Conservation (phyloP, 1,140 invertebrate species). For the Episyrphus balteatus region DNA sequence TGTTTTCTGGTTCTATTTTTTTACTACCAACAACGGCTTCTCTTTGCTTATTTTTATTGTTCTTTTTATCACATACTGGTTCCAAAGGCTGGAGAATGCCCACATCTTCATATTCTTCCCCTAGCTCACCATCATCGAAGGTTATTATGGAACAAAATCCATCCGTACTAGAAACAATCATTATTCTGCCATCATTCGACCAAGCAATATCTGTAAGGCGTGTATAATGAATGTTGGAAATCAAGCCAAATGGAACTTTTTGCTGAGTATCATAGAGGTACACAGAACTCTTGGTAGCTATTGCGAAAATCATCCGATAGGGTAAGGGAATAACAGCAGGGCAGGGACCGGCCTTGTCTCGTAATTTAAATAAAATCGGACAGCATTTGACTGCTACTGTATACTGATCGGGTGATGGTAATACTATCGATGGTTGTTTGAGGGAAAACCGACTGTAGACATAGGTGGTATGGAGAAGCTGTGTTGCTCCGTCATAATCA, state of each 20-base stretch:
- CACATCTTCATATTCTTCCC: constrained; percentile 48
- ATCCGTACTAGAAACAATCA: constrained; percentile 87
- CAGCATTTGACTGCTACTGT: constrained; percentile 74
- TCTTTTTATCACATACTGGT: constrained; percentile 6
- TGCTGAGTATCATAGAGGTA: constrained; percentile 90
- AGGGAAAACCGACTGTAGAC: constrained; percentile 57
- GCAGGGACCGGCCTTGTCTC: constrained; percentile 41
- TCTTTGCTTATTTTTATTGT: constrained; percentile 7
- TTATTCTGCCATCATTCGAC: constrained; percentile 71
- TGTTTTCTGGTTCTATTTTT: constrained; percentile 3
- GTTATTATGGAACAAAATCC: constrained; percentile 87
- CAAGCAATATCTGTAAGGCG: constrained; percentile 84
- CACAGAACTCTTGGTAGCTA: constrained; percentile 77
- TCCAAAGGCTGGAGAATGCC: constrained; percentile 14
- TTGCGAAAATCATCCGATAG: constrained; percentile 80
- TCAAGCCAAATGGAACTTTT: constrained; percentile 65
- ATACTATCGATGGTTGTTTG: constrained; percentile 53
- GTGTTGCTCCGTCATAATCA: constrained; percentile 49
- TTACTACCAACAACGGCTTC: constrained; percentile 6
- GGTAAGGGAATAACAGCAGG: constrained; percentile 52
- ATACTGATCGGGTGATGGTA: constrained; percentile 67
- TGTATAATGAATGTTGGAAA: constrained; percentile 90
- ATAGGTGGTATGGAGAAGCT: constrained; percentile 61
- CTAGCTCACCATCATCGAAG: constrained; percentile 75
- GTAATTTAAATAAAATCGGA: constrained; percentile 60